phyloP scores from a whole-genome alignment of 2,888 invertebrate genomes.

The Drosophila mulleri region DNA sequence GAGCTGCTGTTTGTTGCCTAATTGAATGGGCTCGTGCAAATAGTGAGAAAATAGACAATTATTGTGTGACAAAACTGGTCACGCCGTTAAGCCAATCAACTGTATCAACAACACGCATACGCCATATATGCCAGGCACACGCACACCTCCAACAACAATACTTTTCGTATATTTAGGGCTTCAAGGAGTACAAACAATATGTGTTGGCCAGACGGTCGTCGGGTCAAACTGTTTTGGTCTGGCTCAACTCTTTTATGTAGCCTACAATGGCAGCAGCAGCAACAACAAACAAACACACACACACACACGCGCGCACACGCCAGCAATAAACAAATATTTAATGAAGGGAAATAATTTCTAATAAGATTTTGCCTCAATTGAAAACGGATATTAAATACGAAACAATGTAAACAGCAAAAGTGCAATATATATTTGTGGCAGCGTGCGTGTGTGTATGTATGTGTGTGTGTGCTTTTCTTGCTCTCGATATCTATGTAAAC shows the following conservation, averaged over 20 bases:
- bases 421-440: constrained; percentile 15
- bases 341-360: constrained; percentile 73
- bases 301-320: constrained; percentile 19
- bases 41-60: constrained; percentile 65
- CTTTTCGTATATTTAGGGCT: constrained; percentile 63
- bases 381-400: constrained; percentile 60
- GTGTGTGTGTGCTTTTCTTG: constrained; percentile 6
- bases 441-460: constrained; percentile 1
- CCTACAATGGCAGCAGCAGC: constrained; percentile 55
- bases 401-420: constrained; percentile 38
- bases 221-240: constrained; percentile 36
- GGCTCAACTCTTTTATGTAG: constrained; percentile 40
- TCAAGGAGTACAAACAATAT: constrained; percentile 27
- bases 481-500: constrained; percentile 21
- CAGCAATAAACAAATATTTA: constrained; percentile 63
- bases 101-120: constrained; percentile 71
- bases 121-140: constrained; percentile 42
- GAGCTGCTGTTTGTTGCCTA: constrained; percentile 29
- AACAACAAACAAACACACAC: constrained; percentile 26
- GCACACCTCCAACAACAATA: constrained; percentile 26
- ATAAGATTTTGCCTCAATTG: constrained; percentile 72
- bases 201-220: constrained; percentile 15
- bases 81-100: constrained; percentile 76
- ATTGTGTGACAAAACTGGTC: constrained; percentile 63
- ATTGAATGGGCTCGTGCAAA: constrained; percentile 59